Base-by-base conservation (phyloP, 2,888 invertebrate genomes). In the Ormyrus rosae region DNA sequence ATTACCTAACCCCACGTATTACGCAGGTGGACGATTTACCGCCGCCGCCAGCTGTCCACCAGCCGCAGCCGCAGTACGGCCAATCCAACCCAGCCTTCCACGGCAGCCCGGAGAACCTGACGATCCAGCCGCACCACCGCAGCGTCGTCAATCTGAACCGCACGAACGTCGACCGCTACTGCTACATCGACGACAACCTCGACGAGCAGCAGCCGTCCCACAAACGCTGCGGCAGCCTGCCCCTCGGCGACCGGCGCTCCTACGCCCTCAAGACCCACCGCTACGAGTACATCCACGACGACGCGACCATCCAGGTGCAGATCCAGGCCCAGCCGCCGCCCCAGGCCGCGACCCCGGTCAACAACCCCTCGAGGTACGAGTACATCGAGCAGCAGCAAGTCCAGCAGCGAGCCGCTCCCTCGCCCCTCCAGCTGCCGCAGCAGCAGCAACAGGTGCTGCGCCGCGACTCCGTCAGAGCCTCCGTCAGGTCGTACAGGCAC, bases 281-380 rank as follows among this genome's bases (percentile, higher is more conserved):
- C 60, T 90, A 90, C 85, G 90, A 90, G 77, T 89, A 89, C 84
- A 88, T 90, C 51, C 85, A 86, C 53, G 87, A 87, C 50, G 86
- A 86, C 8, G 84, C 85, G 51, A 79, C 81, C n/a, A 73, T 73
- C 45, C 77, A 65, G 48, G 58, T 73, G 34, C 77, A 65, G 48
- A 53, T 77, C 86, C 88, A 86, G 80, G 82, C 86, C 72, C 86
- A 84, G 13, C 87, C 85, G 13, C 88, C 86, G 81, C 86, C n/a
- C 3, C 72, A 61, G 1, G 8, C 67, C 45, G 13, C 74, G 53
- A 8, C 63, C 69, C 13, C 71, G 83, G 63, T 81, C 85, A 81
- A n/a, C 87, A 86, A 81, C 86, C 34, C 34, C 34, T 34, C 34
- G 2, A 34, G 34, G 34, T 34, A 34, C 34, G 34, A 34, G 34